These are phyloP conservation scores for Lepidocyrtoides sp. DNA, from an alignment of 2,888 invertebrate species.

Conservation along the genomic window DNA sequence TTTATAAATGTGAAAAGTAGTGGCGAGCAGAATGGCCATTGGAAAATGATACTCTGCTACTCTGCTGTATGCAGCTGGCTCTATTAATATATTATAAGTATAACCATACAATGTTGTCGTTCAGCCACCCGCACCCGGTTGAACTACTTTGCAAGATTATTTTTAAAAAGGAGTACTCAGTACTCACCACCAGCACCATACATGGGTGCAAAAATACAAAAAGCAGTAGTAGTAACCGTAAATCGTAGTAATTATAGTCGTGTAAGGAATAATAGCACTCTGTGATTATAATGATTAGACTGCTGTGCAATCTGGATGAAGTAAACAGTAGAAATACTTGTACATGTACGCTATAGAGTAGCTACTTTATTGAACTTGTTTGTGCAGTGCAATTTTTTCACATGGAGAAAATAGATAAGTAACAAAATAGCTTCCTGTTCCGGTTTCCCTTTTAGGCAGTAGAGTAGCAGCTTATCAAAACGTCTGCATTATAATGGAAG, in stretches of 20 bases:
- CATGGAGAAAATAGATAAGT: conserved; percentile 52
- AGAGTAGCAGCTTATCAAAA: too few species aligned
- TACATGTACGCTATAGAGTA: too few species aligned
- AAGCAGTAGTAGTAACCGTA: neutral
- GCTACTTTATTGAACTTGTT: too few species aligned
- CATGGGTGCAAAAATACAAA: too few species aligned
- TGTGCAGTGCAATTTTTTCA: neutral
- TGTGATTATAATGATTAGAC: neutral
- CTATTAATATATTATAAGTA: too few species aligned
- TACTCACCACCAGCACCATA: too few species aligned
- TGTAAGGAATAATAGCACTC: neutral
- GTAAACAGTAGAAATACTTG: neutral
- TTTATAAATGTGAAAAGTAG: neutral
- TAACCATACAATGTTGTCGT: too few species aligned
- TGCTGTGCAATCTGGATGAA: neutral
- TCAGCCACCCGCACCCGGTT: too few species aligned
- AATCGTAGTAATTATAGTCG: neutral
- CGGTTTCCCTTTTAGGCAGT: conserved; percentile 37
- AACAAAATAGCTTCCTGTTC: conserved; percentile 63
- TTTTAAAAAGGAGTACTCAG: too few species aligned
- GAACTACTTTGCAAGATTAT: too few species aligned
- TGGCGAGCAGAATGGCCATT: neutral
- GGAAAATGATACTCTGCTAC: neutral
- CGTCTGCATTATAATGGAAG: conserved; percentile 53
- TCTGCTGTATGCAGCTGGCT: too few species aligned